phyloP scores from a whole-genome alignment of 2,797 vertebrate genomes.

The Pitangus sulphuratus region DNA sequence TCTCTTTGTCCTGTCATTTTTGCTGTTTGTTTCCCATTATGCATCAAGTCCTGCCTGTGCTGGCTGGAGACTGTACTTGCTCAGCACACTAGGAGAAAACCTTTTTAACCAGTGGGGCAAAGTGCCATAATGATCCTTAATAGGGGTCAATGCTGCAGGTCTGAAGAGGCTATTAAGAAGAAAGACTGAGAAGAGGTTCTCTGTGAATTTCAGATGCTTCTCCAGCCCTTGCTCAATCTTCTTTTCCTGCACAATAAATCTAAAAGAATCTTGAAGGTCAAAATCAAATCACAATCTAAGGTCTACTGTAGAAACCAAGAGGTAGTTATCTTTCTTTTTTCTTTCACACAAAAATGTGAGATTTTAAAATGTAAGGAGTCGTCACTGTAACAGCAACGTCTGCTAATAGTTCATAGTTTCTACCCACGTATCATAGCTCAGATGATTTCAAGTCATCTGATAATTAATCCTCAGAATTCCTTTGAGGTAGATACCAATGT shows the following conservation, averaged over 20 bases:
- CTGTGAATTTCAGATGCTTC: background rate
- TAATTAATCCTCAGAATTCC: background rate
- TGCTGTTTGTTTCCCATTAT: conserved; percentile 5
- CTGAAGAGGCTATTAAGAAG: background rate
- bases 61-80: background rate
- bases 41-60: background rate
- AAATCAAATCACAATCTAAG: background rate
- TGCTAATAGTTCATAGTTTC: background rate
- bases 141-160: background rate
- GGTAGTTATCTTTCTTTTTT: background rate
- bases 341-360: background rate
- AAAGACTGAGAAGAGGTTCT: background rate
- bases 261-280: background rate
- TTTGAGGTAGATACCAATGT: background rate
- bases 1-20: conserved; percentile 23
- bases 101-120: background rate
- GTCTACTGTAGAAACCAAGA: background rate
- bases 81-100: background rate
- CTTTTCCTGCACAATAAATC: background rate
- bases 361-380: background rate
- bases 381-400: background rate
- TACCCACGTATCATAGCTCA: background rate
- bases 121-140: background rate
- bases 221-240: background rate
- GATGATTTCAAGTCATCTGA: background rate